Evolutionary conservation across 2,113 vertebrate species (phyloP).

Genomic region (Patagioenas fasciata): DNA sequence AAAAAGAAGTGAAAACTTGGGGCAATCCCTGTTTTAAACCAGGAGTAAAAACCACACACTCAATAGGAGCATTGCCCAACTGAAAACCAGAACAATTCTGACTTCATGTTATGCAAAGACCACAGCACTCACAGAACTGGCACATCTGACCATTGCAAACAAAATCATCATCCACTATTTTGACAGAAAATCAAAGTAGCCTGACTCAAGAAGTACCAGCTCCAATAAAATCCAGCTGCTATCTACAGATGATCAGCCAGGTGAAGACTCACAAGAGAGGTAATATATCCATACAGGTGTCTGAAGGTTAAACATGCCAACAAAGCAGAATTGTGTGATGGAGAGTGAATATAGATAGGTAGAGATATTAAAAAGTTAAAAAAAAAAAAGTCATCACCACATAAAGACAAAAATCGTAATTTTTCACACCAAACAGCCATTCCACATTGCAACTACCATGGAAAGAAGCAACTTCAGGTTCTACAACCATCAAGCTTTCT

Average conservation of each 20-base stretch:
- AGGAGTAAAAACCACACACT: neutral
- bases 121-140: neutral
- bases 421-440: neutral
- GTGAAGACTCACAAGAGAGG: neutral
- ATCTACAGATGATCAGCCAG: neutral
- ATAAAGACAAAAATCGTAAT: neutral
- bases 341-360: fast-evolving
- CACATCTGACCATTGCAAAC: neutral
- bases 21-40: neutral
- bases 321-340: neutral
- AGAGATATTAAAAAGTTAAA: neutral
- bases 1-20: neutral
- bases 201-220: neutral
- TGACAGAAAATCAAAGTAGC: slow-evolving; percentile 37
- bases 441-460: neutral
- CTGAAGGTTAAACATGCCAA: neutral
- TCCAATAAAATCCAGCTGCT: neutral
- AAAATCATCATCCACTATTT: slow-evolving; percentile 18
- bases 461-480: neutral
- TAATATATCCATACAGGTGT: neutral
- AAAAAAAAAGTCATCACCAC: neutral
- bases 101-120: neutral
- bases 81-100: neutral
- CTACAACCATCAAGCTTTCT: neutral
- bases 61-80: neutral